These are phyloP conservation scores for Pachypeltis micranthus DNA, from an alignment of 1,140 invertebrate species.

Conservation along the genomic window DNA sequence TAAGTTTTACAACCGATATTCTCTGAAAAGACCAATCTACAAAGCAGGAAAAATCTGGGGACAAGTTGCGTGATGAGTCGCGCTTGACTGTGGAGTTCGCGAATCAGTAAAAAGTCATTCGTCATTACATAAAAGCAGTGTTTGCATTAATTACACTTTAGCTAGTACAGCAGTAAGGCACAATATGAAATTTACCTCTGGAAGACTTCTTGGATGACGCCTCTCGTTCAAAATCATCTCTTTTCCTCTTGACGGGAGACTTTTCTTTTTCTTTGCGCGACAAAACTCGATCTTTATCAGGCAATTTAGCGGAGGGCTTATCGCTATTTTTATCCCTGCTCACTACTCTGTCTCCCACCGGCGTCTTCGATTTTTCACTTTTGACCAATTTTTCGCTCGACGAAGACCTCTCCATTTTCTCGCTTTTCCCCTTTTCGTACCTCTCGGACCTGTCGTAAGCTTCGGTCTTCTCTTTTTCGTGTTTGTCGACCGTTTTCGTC, in stretches of 20 bases:
- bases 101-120: too few species aligned
- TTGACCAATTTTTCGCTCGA: not conserved
- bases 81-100: too few species aligned
- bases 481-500: not conserved
- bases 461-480: not conserved
- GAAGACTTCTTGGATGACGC: conserved; percentile 1
- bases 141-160: too few species aligned
- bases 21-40: too few species aligned
- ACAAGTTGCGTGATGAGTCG: too few species aligned
- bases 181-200: conserved; percentile 1
- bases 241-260: conserved; percentile 4
- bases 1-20: too few species aligned
- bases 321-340: not conserved
- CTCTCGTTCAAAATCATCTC: not conserved
- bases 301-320: not conserved
- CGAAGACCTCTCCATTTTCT: not conserved
- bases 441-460: not conserved
- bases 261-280: not conserved
- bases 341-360: not conserved
- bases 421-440: not conserved
- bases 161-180: too few species aligned
- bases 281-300: not conserved
- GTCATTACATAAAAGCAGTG: too few species aligned
- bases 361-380: not conserved
- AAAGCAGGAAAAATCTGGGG: too few species aligned